phyloP scores from a whole-genome alignment of 2,888 invertebrate species.

The Zonitis immaculata region DNA sequence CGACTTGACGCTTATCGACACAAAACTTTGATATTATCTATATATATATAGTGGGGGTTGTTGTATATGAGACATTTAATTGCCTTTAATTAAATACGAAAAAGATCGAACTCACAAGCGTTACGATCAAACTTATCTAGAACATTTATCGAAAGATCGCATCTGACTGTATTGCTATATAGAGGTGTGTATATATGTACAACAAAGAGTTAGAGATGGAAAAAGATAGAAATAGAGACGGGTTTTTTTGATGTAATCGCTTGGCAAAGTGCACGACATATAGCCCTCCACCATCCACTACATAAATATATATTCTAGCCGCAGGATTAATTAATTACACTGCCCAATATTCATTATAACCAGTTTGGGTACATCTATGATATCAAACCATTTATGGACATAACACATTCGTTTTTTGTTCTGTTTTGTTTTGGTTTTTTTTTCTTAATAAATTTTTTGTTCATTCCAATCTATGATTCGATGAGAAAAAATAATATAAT shows the following conservation, averaged over 20 bases:
- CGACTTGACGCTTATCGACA: conserved; percentile 40
- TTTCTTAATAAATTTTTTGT: no score
- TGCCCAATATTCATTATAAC: conserved; percentile 37
- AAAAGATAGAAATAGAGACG: conserved; percentile 23
- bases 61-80: conserved; percentile 48
- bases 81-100: conserved; percentile 48
- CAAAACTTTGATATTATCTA: conserved; percentile 43
- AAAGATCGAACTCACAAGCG: conserved; percentile 46
- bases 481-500: no score
- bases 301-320: no score
- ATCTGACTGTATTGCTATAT: conserved; percentile 24
- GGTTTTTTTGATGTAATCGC: conserved; percentile 41
- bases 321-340: conserved; percentile 42
- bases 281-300: no score
- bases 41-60: conserved; percentile 43
- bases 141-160: conserved; percentile 42
- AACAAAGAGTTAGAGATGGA: background rate
- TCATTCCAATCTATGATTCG: conserved; percentile 33
- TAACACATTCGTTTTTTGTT: no score
- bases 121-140: conserved; percentile 42
- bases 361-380: conserved; percentile 38
- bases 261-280: conserved; percentile 36
- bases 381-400: conserved; percentile 38
- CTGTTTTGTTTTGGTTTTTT: conserved; percentile 14
- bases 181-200: background rate